Base-by-base conservation (phyloP, 1,140 invertebrate genomes). In the Euwallacea similis region DNA sequence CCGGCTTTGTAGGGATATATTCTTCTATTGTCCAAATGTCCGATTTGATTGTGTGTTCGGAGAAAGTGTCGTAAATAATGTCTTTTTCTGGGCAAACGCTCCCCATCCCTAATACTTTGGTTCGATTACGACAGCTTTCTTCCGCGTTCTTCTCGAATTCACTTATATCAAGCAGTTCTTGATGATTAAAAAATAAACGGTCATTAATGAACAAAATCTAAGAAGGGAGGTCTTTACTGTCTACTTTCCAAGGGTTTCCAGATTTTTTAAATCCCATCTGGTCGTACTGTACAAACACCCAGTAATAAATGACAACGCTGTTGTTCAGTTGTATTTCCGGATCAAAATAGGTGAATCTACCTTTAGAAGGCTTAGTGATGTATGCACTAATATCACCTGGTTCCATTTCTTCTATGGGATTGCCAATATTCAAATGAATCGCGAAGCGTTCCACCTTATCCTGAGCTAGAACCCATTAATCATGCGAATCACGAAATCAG, bases 271-370 rank as follows among this genome's bases (percentile, higher is more conserved):
- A 81, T 7, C 79, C 79, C 2, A 78, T 54, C 46, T 71, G 73
- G 13, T 78, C 65, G 33, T 76, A 61, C 59, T 81, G 79, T 3
- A 81, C 76, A 67, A 78, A 80, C 8, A 80, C 66, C 79, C 79
- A 80, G 70, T 80, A 81, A 63, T 79, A 15, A 15, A 81, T 71
- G 9, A 65, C 71, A 71, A 81, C 80, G 0, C 73, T 76, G 1
- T 72, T 47, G 42, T 75, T 73, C 7, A 81, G 53, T 55, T 60
- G 64, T n/a, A 76, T 46, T n/a, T 76, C 63, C 1, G 55, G 59
- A 62, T 81, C 75, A 33, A 72, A 69, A 13, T 77, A 76, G 3
- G 74, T 67, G 76, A 79, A 81, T 68, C 74, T 67, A 10, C 73
- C 75, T n/a, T 73, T 72, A 11, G 9, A 11, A 9, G 41, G 72